Evolutionary conservation across 2,888 invertebrate genomes (phyloP), one percentile per base, ranked within the genome.

Genomic region (Cyclophora punctaria): DNA sequence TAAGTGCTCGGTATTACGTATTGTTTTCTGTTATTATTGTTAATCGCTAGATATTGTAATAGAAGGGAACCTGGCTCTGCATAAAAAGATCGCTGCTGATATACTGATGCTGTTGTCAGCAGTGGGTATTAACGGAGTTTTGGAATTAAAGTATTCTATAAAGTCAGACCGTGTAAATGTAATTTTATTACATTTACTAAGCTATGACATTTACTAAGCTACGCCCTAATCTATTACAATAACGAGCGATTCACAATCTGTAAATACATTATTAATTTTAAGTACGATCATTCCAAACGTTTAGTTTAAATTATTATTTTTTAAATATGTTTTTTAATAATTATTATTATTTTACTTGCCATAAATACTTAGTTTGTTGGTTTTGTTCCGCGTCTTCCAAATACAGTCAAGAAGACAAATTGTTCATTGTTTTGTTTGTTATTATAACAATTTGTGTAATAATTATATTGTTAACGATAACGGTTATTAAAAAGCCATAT

Each of bases 341-440:
- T 6, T 37, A 37, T 20, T 57, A 57, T 58, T 75, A 20, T 20
- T 78, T 76, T 75, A 83, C 85, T 87, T 86, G 86, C 87, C 86
- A 86, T 87, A 86, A 72, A 78, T 73, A 70, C 71, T 75, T 79
- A 80, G 75, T 74, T 73, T 75, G 78, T 80, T 80, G 75, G 73
- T 71, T 72, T 73, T 68, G 69, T 75, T 64, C 69, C 65, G 59
- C 64, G 86, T 86, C 86, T 86, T 87, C 85, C 85, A 81, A 46
- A 66, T 72, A 57, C 67, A 79, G 75, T 75, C 72, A 73, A 58
- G 80, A 63, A 69, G 80, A 71, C 73, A 63, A 62, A 64, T 75
- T 79, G 72, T 79, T 79, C 73, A 73, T 83, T 83, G 80, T 83
- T 84, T 81, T 83, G 77, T 84, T 83, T 78, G 72, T 80, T 76